Evolutionary conservation across 1,140 invertebrate genomes (phyloP).

Genomic region (Apis cerana): DNA sequence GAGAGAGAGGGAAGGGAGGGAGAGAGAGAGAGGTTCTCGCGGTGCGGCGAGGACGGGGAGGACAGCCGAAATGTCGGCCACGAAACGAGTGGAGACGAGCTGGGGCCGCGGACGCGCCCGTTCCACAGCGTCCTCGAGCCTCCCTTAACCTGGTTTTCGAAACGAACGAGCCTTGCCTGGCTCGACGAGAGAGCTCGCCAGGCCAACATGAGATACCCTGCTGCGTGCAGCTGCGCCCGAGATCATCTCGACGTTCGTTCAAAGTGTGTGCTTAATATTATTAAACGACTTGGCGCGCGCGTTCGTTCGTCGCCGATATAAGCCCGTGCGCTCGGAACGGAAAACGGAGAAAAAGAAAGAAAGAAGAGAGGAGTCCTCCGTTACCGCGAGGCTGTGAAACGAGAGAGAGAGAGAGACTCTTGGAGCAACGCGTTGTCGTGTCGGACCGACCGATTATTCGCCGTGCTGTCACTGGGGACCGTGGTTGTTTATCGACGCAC

Average conservation of each 20-base stretch:
- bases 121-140: constrained; percentile 2
- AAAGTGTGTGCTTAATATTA: background rate
- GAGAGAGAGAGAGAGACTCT: background rate
- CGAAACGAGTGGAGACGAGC: constrained; percentile 29
- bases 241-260: constrained; percentile 22
- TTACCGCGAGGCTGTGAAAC: too few species aligned
- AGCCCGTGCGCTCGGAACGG: too few species aligned
- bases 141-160: constrained; percentile 33
- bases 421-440: constrained; percentile 9
- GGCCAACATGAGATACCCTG: constrained; percentile 10
- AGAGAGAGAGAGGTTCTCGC: too few species aligned
- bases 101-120: constrained; percentile 40
- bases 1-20: too few species aligned
- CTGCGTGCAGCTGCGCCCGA: constrained; percentile 19
- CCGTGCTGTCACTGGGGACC: background rate
- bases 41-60: background rate
- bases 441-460: background rate
- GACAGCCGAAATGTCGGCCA: constrained; percentile 44
- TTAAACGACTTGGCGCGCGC: background rate
- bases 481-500: background rate
- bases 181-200: background rate
- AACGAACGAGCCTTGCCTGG: background rate
- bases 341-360: background rate
- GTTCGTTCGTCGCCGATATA: background rate
- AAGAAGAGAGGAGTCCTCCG: background rate